Evolutionary conservation across 2,888 invertebrate genomes (phyloP).

Genomic region (Nycteola revayana): DNA sequence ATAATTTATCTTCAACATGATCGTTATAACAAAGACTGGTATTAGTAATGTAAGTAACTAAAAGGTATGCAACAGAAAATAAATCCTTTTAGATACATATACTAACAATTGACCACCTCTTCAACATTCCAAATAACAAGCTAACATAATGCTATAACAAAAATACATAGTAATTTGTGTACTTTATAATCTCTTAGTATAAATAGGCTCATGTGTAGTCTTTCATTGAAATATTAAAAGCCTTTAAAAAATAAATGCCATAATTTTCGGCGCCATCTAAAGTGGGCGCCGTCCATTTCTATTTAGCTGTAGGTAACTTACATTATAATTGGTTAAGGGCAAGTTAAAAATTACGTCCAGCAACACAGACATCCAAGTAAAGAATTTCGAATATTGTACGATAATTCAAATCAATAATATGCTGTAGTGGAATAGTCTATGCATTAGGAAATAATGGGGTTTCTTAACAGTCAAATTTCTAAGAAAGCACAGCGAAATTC

Average conservation of each 20-base stretch:
- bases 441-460: conserved; percentile 12
- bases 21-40: conserved; percentile 1
- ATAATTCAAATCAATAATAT: too few relatives aligned
- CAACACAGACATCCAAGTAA: conserved; percentile 18
- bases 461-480: conserved; percentile 4
- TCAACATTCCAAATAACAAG: conserved; percentile 24
- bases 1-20: conserved; percentile 2
- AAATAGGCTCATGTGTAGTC: conserved; percentile 27
- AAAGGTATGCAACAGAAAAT: conserved; percentile 19
- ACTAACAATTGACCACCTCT: conserved; percentile 43
- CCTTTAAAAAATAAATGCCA: conserved; percentile 39
- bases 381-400: conserved; percentile 22
- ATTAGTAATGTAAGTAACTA: conserved; percentile 9
- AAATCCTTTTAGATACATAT: conserved; percentile 28
- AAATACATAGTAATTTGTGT: conserved; percentile 22
- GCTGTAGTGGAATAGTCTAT: too few relatives aligned
- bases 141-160: conserved; percentile 13
- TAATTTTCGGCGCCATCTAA: conserved; percentile 19
- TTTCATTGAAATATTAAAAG: conserved; percentile 34
- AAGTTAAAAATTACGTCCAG: conserved; percentile 8
- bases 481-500: conserved; percentile 19
- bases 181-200: conserved; percentile 14
- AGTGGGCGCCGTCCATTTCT: too few relatives aligned
- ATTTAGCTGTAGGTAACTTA: too few relatives aligned
- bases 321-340: conserved; percentile 1